Base-by-base conservation (phyloP, 2,888 invertebrate genomes). In the Miltochrista miniata region DNA sequence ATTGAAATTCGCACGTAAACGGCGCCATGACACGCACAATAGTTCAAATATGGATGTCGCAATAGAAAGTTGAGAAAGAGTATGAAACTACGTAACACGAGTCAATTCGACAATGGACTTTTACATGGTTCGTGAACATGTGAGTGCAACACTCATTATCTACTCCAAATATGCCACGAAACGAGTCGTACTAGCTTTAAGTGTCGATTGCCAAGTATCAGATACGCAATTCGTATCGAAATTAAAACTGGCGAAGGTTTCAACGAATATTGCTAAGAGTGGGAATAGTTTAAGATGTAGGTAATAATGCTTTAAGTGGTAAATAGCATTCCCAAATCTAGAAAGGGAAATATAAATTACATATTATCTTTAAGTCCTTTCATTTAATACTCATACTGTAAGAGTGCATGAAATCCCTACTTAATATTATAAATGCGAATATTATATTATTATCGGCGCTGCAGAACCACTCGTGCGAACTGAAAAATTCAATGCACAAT, bases 11-110 rank as follows among this genome's bases (percentile, higher is more conserved):
- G 51, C 50, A 51, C 55, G 56, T 56, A 61, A 65, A 60, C 53
- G 55, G 46, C 48, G 35, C 59, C 48, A 48, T 51, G 61, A 56
- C 71, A 76, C 68, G 71, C 76, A 72, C 70, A 61, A 66, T 64
- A 51, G 60, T 48, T 64, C 18, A 63, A 64, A 74, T 68, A 65
- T 66, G 44, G 54, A n/a, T 79, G 71, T 74, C 70, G 76, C 72
- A 81, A 79, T 70, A 66, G 80, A 81, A 81, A 81, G 82, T 79
- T 73, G 59, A 67, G 72, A 78, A 79, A 75, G 77, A 79, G 61
- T 71, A 72, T 68, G 61, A 67, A 68, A 70, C 64, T 75, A 77
- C 74, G 73, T 69, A 76, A 75, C 49, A 64, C 51, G 56, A 59
- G 61, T 59, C 61, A 64, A 68, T 68, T 72, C 55, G 59, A 56